phyloP scores from a whole-genome alignment of 2,113 vertebrate species.

The Baryphthengus martii region DNA sequence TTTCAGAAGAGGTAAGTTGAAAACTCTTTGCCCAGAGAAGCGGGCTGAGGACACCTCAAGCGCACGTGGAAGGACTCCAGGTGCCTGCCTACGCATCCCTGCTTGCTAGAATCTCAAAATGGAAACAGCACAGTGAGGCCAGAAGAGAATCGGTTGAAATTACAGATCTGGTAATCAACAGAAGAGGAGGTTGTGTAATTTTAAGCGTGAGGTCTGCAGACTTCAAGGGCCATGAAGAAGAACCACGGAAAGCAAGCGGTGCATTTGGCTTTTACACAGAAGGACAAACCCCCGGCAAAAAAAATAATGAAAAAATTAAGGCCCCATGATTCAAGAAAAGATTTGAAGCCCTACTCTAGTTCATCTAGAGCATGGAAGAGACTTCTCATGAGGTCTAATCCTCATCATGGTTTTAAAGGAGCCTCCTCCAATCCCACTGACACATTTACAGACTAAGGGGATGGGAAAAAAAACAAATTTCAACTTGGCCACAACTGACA shows the following conservation, averaged over 20 bases:
- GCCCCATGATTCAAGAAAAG: neutral
- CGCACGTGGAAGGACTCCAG: neutral
- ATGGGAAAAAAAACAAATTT: neutral
- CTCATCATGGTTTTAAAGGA: neutral
- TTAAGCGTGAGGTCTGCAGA: neutral
- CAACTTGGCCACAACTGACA: neutral
- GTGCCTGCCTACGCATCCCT: neutral
- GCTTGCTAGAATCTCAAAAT: neutral
- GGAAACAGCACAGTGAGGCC: neutral
- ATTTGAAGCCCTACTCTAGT: neutral
- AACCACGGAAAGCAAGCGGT: neutral
- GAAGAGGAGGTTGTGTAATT: neutral
- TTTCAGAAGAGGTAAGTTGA: neutral
- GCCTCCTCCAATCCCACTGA: neutral
- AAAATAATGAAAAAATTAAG: neutral
- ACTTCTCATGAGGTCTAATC: neutral
- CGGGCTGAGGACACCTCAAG: neutral
- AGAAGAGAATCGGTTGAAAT: neutral
- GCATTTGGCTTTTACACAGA: neutral
- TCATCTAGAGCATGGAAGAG: neutral
- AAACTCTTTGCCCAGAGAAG: neutral
- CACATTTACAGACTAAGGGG: neutral
- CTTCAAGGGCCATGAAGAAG: neutral
- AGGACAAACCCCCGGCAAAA: neutral
- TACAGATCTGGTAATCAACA: neutral